Evolutionary conservation across 1,140 invertebrate genomes (phyloP), one percentile per base, ranked within the genome.

Genomic region (Apis dorsata): DNA sequence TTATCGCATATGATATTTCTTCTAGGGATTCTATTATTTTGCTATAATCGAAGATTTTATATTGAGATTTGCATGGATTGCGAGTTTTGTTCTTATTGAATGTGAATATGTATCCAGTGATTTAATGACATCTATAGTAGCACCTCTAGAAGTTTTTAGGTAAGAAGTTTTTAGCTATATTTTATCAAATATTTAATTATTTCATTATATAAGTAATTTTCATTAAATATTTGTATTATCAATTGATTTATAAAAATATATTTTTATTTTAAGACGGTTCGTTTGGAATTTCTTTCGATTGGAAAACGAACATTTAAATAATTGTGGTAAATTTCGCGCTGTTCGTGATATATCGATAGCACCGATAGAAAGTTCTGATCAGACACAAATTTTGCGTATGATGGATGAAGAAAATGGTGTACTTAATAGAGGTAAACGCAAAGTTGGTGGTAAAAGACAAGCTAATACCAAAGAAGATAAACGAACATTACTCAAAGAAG

Each of bases 211-310:
- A 21, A 74, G 57, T 55, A 2, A 83, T 87, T 28, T 3, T 66
- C 11, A 51, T 2, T 24, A 24, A 49, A 13, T 34, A 21, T 60
- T 53, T 60, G 53, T 17, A 59, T 24, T 24, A 21, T 13, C 21
- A 24, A 34, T 28, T 65, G 17, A n/a, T 19, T 21, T 44, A 51
- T 57, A 17, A 57, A 79, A 66, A 60, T 65, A 57, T 19, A 81
- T 66, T 75, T 72, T 75, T 72, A 17, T 81, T 85, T 87, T 15
- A 89, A 98, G 98, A 90, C 95, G 99, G 80, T 99, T 99, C 94
- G 96, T 99, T 60, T 99, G 99, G 99, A 99, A 99, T 94, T 99
- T 99, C 93, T 99, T 99, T 95, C 99, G 99, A 1, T 93, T 99
- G 85, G 99, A 99, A 94, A 99, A 99, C 94, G 99, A 99, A 91